Base-by-base conservation (phyloP, 2,888 invertebrate genomes). In the Anarsia innoxiella region DNA sequence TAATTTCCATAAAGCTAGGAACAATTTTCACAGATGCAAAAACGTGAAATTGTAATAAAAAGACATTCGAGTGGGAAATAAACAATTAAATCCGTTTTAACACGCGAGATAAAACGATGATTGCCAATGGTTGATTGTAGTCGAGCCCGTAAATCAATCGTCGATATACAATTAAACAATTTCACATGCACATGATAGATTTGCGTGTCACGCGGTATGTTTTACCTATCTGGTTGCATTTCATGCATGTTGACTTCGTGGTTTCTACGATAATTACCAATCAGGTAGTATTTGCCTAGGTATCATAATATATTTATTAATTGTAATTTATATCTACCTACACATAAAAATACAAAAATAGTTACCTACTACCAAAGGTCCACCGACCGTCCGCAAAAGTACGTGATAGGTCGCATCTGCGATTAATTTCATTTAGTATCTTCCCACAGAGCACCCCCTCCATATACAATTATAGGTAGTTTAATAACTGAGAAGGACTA, bases 361-460 rank as follows among this genome's bases (percentile, higher is more conserved):
- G 19, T 19, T 19, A 3, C 19, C 4, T 19, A 19, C 19, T n/a
- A n/a, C n/a, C n/a, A n/a, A n/a, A n/a, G n/a, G n/a, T n/a, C n/a
- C 10, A 27, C 27, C 31, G 31, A 32, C 12, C 37, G 28, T 38
- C 39, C 30, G 16, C 29, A 9, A 23, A 23, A 12, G 40, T 56
- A 66, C 66, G 66, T 66, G 67, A 66, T 66, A 66, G 61, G 66
- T 66, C 60, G 58, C n/a, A n/a, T n/a, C 27, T 35, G 28, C 37
- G 14, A 30, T 39, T 34, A 39, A 12, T 30, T 2, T n/a, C n/a
- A n/a, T n/a, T n/a, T n/a, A n/a, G n/a, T n/a, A n/a, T n/a, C n/a
- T n/a, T n/a, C n/a, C n/a, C n/a, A n/a, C n/a, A n/a, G n/a, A n/a
- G n/a, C n/a, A n/a, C n/a, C n/a, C n/a, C n/a, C n/a, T n/a, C n/a